phyloP scores from a whole-genome alignment of 2,113 vertebrate genomes.

The Heloderma charlesbogerti region DNA sequence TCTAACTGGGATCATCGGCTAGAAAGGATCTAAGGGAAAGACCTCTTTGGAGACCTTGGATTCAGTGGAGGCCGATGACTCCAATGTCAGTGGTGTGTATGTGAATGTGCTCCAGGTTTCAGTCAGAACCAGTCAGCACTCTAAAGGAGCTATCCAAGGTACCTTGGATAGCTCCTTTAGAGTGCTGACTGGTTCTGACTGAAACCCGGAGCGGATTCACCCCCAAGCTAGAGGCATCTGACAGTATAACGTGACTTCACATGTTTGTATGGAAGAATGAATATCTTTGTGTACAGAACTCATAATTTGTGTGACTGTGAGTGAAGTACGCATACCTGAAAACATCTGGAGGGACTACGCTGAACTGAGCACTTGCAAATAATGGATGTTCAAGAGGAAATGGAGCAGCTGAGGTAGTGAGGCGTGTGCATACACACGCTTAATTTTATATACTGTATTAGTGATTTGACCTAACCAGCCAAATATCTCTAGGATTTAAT shows the following conservation, averaged over 20 bases:
- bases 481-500: neutral
- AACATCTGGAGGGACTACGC: neutral
- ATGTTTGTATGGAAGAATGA: neutral
- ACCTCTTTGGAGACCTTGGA: neutral
- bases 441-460: neutral
- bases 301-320: neutral
- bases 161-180: too few relatives aligned
- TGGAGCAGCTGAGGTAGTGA: neutral
- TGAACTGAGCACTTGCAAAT: neutral
- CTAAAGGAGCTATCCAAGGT: too few relatives aligned
- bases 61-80: too few relatives aligned
- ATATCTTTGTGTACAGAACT: neutral
- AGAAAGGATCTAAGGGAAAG: neutral
- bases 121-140: too few relatives aligned
- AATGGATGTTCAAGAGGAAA: neutral
- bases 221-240: too few relatives aligned
- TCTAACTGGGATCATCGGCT: neutral
- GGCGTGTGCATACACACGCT: neutral
- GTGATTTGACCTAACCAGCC: neutral
- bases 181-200: too few relatives aligned
- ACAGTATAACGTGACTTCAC: neutral
- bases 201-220: too few relatives aligned
- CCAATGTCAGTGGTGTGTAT: too few relatives aligned
- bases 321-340: neutral
- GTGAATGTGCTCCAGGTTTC: too few relatives aligned